Evolutionary conservation across 2,797 vertebrate genomes (phyloP).

Genomic region (Coreius guichenoti): DNA sequence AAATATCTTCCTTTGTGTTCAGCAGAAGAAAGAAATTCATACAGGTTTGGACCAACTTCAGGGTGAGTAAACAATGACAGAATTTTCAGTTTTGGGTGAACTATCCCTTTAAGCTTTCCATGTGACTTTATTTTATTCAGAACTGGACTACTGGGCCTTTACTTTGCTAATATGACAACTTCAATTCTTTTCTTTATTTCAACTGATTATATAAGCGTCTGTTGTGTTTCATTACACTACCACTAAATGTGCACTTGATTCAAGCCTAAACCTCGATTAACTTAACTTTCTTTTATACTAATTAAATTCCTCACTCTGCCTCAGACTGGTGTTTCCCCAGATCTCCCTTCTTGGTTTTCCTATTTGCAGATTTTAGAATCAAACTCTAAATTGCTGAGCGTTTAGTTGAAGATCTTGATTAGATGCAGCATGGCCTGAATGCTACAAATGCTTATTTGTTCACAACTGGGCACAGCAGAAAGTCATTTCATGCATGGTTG

Average conservation of each 20-base stretch:
- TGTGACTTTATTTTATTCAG: not conserved
- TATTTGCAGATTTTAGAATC: not conserved
- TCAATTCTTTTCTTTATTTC: not conserved
- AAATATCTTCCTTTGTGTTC: too few species aligned
- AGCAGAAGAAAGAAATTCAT: too few species aligned
- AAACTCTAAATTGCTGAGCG: not conserved
- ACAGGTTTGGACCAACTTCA: too few species aligned
- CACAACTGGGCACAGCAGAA: not conserved
- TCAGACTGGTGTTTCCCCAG: not conserved
- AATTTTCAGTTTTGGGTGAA: too few species aligned
- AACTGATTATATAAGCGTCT: not conserved
- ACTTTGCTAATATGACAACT: not conserved
- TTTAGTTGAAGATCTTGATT: not conserved
- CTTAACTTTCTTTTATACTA: not conserved
- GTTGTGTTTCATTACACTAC: not conserved
- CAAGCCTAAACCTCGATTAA: not conserved
- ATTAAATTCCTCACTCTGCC: not conserved
- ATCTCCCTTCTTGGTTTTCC: not conserved
- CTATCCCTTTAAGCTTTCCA: not conserved
- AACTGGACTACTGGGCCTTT: not conserved
- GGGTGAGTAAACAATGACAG: too few species aligned
- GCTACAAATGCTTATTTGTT: conserved; percentile 15
- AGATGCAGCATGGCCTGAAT: conserved; percentile 11
- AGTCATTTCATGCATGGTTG: conserved; percentile 22
- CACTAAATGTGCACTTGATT: not conserved